These are phyloP conservation scores for Sinopyrophorus schimmeli DNA, from an alignment of 2,888 invertebrate genomes.

Conservation along the genomic window DNA sequence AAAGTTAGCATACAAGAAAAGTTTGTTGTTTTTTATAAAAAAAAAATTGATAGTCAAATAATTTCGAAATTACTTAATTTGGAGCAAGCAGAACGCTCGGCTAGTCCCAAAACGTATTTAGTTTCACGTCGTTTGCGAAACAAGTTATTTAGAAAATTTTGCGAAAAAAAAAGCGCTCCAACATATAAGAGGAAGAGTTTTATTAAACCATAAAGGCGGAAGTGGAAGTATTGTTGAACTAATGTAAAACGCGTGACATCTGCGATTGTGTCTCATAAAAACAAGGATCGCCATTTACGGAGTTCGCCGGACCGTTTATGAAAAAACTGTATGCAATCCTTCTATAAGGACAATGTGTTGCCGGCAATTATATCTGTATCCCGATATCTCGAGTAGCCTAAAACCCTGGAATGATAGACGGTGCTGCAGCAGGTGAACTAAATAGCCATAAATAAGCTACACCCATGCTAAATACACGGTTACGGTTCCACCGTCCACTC, in stretches of 20 bases:
- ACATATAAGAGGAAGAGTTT: no score
- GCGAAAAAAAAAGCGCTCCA: no score
- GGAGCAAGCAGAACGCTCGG: no score
- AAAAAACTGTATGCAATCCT: slow-evolving; percentile 44
- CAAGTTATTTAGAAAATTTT: no score
- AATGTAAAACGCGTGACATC: slow-evolving; percentile 44
- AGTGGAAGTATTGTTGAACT: slow-evolving; percentile 25
- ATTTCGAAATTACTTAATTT: no score
- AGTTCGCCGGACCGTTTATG: slow-evolving; percentile 48
- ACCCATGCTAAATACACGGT: slow-evolving; percentile 39
- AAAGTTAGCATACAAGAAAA: no score
- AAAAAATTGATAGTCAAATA: no score
- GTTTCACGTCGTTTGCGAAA: no score
- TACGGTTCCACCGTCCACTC: slow-evolving; percentile 35
- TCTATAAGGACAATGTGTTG: slow-evolving; percentile 51
- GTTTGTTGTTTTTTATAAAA: no score
- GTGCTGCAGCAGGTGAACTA: slow-evolving; percentile 49
- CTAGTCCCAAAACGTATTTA: no score
- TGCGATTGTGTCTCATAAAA: slow-evolving; percentile 39
- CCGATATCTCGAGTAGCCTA: slow-evolving; percentile 43
- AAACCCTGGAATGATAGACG: slow-evolving; percentile 47
- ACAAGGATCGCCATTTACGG: slow-evolving; percentile 44
- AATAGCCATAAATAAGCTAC: slow-evolving; percentile 46
- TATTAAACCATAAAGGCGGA: slow-evolving; percentile 13
- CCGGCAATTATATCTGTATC: slow-evolving; percentile 51